phyloP scores from a whole-genome alignment of 2,113 vertebrate genomes.

The Lamprotornis superbus region DNA sequence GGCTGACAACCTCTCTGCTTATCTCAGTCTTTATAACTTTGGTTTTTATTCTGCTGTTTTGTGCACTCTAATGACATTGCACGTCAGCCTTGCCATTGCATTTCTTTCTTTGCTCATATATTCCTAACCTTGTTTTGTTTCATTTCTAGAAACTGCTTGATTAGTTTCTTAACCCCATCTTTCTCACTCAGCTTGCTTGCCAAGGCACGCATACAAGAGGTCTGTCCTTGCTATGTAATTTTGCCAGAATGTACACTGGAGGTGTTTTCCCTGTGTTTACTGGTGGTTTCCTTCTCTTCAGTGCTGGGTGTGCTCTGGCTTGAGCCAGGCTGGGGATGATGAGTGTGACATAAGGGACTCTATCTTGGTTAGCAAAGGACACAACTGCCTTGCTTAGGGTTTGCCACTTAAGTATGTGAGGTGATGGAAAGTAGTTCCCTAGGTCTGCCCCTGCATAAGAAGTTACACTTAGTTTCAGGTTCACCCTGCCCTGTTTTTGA shows the following conservation, averaged over 20 bases:
- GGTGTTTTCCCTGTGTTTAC: background rate
- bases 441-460: background rate
- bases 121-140: background rate
- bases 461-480: background rate
- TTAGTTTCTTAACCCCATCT: background rate
- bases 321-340: background rate
- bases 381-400: background rate
- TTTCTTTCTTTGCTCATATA: background rate
- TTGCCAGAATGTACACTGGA: background rate
- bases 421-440: background rate
- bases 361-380: background rate
- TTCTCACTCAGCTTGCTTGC: background rate
- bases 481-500: background rate
- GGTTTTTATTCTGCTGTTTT: background rate
- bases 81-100: background rate
- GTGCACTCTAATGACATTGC: background rate
- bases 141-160: background rate
- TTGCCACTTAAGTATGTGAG: rapidly evolving
- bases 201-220: rapidly evolving
- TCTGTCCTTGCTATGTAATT: background rate
- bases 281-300: background rate
- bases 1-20: background rate
- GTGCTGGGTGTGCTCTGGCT: background rate
- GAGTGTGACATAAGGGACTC: rapidly evolving
- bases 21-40: background rate